Conservation (phyloP, 2,797 vertebrate species). For the Danionella dracula region DNA sequence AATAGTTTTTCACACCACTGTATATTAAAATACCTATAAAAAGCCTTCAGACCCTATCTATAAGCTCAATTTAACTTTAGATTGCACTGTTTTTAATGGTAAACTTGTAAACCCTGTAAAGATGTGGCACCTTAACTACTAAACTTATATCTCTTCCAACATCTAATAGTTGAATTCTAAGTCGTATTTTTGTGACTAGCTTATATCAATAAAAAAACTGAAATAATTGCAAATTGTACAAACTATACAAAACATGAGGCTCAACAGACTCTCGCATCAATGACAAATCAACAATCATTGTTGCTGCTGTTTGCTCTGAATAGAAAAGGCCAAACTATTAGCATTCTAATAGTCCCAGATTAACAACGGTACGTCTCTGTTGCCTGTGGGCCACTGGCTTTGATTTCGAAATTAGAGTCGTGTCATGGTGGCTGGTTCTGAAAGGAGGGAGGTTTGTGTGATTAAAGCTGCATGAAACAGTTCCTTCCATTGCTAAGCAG, state of each 20-base stretch:
- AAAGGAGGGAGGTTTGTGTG: background rate
- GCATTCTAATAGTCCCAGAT: conserved; percentile 5
- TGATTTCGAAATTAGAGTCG: conserved; percentile 5
- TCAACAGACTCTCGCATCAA: background rate
- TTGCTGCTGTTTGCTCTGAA: background rate
- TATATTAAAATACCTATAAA: no score
- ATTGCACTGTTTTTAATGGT: no score
- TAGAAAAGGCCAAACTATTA: background rate
- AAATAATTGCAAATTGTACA: no score
- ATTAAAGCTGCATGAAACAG: conserved; percentile 10
- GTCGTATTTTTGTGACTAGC: no score
- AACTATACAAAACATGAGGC: background rate
- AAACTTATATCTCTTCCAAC: no score
- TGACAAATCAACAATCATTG: background rate
- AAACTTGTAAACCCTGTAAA: no score
- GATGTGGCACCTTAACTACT: no score
- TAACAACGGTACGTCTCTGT: background rate
- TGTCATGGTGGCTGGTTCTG: background rate
- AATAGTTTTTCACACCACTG: no score
- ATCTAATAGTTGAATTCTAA: no score
- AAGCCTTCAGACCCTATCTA: no score
- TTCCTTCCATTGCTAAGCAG: conserved; percentile 6
- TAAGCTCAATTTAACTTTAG: no score
- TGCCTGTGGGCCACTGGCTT: background rate
- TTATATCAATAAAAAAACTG: no score